Evolutionary conservation across 1,140 invertebrate species (phyloP), one percentile per base, ranked within the genome.

Genomic region (Euschistus heros): DNA sequence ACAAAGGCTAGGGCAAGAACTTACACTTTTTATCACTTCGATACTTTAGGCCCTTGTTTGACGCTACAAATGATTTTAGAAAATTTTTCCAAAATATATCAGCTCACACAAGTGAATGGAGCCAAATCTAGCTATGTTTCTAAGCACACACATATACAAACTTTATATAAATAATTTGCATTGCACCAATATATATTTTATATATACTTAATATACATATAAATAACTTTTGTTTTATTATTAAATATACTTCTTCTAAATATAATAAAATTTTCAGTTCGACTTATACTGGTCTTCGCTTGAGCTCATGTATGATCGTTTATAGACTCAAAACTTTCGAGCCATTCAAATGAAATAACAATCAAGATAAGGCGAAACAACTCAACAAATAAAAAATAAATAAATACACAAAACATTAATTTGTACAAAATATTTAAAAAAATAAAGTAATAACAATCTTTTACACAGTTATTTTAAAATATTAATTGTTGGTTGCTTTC

Each of bases 161-260:
- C 24, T 22, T 22, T 57, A 24, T 57, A 24, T 24, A 22, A 24
- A 22, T 26, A 24, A 22, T 24, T 26, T 24, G 15, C 54, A 57
- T 57, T 57, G 54, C 54, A 57, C 54, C 54, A 57, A 57, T 57
- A 24, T 57, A 26, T 57, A 57, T 57, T 24, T 26, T 26, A 26
- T 57, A 17, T 57, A 57, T 57, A 57, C 24, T 57, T 18, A 57
- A 57, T 57, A 57, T 57, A 57, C 54, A 57, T 26, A 57, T 57
- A 57, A 57, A 57, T 57, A 57, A 57, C 24, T 57, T 57, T 17
- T 57, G 15, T 26, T 8, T 57, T 57, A 57, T 24, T 24, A 24
- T 24, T 57, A 17, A 24, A 26, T 24, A 24, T 57, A 24, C 24
- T 24, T 13, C 5, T 13, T 24, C 20, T 57, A 24, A 24, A 24